Conservation (phyloP, 2,888 invertebrate species). For the Cephus runcator region DNA sequence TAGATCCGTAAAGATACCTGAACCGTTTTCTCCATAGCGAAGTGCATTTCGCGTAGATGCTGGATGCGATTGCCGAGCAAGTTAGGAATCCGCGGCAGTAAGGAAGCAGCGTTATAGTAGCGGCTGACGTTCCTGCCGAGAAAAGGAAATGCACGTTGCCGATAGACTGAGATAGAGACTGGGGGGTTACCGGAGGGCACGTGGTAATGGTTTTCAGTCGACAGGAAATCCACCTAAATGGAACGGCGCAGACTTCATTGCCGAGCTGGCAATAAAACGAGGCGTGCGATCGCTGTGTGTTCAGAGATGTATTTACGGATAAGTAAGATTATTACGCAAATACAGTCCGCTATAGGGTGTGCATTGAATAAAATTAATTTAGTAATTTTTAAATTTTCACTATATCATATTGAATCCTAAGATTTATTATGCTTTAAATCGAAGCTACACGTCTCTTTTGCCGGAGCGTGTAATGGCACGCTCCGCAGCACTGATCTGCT, state of each 20-base stretch:
- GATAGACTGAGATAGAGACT: neutral
- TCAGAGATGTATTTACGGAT: neutral
- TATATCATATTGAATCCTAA: neutral
- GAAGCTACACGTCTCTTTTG: slow-evolving; percentile 9
- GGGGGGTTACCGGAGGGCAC: neutral
- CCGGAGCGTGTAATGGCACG: slow-evolving; percentile 56
- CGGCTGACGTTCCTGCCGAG: neutral
- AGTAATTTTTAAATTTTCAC: neutral
- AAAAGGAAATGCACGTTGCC: neutral
- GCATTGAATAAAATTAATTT: neutral
- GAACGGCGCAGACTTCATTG: neutral
- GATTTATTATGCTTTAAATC: neutral
- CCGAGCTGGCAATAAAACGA: neutral
- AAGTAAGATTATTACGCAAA: neutral
- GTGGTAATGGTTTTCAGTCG: neutral
- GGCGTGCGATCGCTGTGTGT: neutral
- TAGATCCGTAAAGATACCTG: slow-evolving; percentile 9
- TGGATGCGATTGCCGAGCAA: slow-evolving; percentile 9
- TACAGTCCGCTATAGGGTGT: neutral
- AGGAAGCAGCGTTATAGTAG: slow-evolving; percentile 13
- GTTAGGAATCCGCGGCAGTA: slow-evolving; percentile 18
- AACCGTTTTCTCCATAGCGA: neutral
- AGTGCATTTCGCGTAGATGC: slow-evolving; percentile 12
- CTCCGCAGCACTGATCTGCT: slow-evolving; percentile 50
- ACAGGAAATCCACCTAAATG: neutral